These are phyloP conservation scores for Tetragonula carbonaria DNA, from an alignment of 2,888 invertebrate genomes.

Conservation along the genomic window DNA sequence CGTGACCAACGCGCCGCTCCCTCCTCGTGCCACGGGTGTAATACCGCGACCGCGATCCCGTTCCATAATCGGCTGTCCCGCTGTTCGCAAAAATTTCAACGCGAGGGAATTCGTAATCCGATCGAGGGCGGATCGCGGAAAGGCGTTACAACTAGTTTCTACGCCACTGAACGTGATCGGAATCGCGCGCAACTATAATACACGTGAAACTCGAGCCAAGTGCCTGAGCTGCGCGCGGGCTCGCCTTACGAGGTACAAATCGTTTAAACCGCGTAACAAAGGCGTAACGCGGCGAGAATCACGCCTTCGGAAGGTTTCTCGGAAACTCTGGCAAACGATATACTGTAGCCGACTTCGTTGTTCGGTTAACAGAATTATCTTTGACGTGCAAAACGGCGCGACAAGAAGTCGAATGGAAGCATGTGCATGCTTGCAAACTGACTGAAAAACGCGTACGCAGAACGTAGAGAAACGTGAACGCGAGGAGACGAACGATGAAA, in stretches of 20 bases:
- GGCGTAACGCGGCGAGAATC: constrained; percentile 37
- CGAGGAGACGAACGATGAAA: too few relatives aligned
- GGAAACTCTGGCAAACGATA: not conserved
- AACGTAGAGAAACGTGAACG: too few relatives aligned
- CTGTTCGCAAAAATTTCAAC: constrained; percentile 51
- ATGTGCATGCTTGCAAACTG: not conserved
- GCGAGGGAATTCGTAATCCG: constrained; percentile 45
- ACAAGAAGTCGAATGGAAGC: not conserved
- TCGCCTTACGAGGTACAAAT: constrained; percentile 66
- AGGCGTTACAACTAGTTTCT: constrained; percentile 58
- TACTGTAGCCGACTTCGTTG: not conserved
- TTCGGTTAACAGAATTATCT: not conserved
- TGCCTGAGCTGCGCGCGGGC: constrained; percentile 36
- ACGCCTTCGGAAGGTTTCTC: not conserved
- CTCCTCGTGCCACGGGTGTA: constrained; percentile 2
- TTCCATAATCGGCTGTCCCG: constrained; percentile 28
- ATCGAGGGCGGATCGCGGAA: constrained; percentile 46
- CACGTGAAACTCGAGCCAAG: constrained; percentile 64
- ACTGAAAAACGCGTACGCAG: too few relatives aligned
- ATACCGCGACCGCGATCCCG: constrained; percentile 18
- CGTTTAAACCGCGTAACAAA: constrained; percentile 60
- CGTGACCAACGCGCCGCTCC: constrained; percentile 11
- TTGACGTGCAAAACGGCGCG: not conserved
- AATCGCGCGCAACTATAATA: constrained; percentile 49
- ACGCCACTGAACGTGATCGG: constrained; percentile 63